phyloP scores from a whole-genome alignment of 2,113 vertebrate species.

The Morone chrysops region DNA sequence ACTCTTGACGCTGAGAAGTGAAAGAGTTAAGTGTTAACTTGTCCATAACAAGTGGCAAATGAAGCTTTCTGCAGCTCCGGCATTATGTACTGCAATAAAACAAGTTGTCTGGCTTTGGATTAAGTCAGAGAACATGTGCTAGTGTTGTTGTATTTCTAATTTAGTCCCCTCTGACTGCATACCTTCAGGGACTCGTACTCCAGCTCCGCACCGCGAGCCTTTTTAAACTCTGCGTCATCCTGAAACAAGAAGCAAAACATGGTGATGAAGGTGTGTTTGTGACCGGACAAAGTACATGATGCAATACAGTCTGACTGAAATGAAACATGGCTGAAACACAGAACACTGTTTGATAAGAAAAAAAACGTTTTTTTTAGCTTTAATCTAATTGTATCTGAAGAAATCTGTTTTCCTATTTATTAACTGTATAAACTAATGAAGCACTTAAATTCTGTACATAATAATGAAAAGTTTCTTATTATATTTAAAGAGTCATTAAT shows the following conservation, averaged over 20 bases:
- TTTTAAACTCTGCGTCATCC: constrained; percentile 92
- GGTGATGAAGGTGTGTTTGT: neutral
- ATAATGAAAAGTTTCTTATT: neutral
- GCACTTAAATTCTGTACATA: neutral
- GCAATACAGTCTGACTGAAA: neutral
- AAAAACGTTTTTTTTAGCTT: neutral
- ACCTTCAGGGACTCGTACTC: constrained; percentile 99
- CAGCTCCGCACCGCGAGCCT: constrained; percentile 93
- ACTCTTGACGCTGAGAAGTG: constrained; percentile 91
- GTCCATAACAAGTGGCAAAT: neutral
- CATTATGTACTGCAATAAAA: neutral
- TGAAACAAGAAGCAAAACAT: constrained; percentile 56
- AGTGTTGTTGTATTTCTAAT: neutral
- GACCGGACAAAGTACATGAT: neutral
- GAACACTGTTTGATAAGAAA: neutral
- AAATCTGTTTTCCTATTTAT: neutral
- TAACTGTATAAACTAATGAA: neutral
- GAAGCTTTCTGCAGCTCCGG: neutral
- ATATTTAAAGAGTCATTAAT: neutral
- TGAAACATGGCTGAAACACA: neutral
- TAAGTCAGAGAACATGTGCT: neutral
- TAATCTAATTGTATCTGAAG: neutral
- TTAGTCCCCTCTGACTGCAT: constrained; percentile 34
- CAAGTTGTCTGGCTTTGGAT: neutral
- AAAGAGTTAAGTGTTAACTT: neutral